A percentile compares a stretch with the other conserved stretches of the same genome.
These are phyloP conservation scores for Hemicordylus capensis DNA, from an alignment of 2,113 vertebrate species.

Conservation along the genomic window DNA sequence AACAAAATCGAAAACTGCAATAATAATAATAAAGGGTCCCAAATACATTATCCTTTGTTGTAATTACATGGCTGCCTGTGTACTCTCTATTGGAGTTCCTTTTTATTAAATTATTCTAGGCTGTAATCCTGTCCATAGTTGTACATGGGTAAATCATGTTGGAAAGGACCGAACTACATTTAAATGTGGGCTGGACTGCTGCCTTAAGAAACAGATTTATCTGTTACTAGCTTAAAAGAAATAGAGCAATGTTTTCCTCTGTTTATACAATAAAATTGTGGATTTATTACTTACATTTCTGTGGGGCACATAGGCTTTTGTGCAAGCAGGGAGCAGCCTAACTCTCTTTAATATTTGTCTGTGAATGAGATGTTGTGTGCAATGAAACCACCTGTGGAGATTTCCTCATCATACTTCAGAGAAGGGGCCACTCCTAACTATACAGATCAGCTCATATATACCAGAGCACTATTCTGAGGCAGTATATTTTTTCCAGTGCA, in stretches of 20 bases:
- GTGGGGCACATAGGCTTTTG: neutral
- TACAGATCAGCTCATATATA: neutral
- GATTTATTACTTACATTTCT: neutral
- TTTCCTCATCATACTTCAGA: neutral
- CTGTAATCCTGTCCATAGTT: neutral
- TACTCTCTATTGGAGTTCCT: neutral
- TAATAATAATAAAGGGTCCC: neutral
- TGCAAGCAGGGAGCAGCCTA: too few species aligned
- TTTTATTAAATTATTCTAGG: neutral
- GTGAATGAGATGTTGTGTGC: neutral
- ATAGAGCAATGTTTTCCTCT: neutral
- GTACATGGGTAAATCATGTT: neutral
- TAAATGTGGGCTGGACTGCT: neutral
- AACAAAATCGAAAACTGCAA: neutral
- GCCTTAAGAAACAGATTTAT: neutral
- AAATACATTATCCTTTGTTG: neutral
- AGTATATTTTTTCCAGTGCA: slow-evolving; percentile 7
- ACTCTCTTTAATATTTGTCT: neutral
- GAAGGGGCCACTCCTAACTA: neutral
- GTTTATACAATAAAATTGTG: neutral
- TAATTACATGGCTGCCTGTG: slow-evolving; percentile 8
- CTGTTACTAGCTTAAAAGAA: neutral
- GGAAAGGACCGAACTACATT: neutral
- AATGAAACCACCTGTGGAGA: neutral
- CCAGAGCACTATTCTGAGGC: neutral